Percentiles rank a stretch among this genome's conserved stretches.
phyloP scores from a whole-genome alignment of 2,113 vertebrate species.

The Gymnorhina tibicen region DNA sequence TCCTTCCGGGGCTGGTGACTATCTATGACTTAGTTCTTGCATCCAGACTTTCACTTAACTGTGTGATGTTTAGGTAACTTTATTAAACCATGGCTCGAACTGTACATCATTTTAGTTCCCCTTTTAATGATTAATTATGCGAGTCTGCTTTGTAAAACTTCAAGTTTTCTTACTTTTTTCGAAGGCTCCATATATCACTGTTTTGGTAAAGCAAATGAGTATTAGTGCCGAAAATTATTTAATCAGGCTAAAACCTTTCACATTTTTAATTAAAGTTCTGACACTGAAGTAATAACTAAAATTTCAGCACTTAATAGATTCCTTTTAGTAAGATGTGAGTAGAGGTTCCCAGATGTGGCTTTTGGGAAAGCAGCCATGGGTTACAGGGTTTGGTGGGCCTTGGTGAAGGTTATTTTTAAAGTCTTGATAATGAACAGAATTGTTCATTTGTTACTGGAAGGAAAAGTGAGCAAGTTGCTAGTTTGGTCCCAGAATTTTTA shows the following conservation, averaged over 20 bases:
- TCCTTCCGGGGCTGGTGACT: not conserved
- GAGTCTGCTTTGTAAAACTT: not conserved
- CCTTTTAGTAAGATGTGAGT: not conserved
- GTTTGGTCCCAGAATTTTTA: not conserved
- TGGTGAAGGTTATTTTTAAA: not conserved
- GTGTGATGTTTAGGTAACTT: not conserved
- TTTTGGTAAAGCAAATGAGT: not conserved
- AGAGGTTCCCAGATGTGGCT: not conserved
- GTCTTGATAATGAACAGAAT: not conserved
- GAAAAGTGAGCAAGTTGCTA: not conserved
- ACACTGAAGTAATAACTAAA: not conserved
- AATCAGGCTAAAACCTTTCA: not conserved
- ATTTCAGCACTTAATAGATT: not conserved
- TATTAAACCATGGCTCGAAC: not conserved
- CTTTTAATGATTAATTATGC: not conserved
- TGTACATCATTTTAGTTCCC: not conserved
- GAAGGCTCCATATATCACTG: not conserved
- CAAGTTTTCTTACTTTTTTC: not conserved
- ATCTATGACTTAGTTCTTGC: not conserved
- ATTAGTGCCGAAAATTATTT: not conserved
- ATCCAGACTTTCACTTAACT: not conserved
- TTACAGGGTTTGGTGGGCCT: not conserved
- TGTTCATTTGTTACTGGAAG: not conserved
- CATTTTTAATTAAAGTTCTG: not conserved
- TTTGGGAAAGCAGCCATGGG: not conserved